Base-by-base conservation (phyloP, 2,797 vertebrate species). In the Psittacula echo region DNA sequence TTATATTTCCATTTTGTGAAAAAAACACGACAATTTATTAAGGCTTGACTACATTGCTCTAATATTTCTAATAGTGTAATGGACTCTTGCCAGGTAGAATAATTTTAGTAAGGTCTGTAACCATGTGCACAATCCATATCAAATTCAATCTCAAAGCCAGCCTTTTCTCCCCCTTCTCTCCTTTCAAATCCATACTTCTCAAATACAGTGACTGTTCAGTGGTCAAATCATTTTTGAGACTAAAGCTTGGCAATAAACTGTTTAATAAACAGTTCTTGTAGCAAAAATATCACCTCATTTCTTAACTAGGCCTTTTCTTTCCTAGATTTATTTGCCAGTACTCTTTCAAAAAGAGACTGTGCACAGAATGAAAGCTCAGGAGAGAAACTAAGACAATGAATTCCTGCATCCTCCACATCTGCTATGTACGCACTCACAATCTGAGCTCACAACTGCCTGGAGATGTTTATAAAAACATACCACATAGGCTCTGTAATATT, bases 311-410 rank as follows among this genome's bases (percentile, higher is more conserved):
- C 44, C 29, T 85, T 85, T 84, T 45, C 53, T n/a, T 86, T 62
- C 26, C 26, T 32, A 72, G 34, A 87, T 47, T 62, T 79, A 85
- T 41, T 94, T 76, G 21, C 15, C 13, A 19, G 14, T 83, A 68
- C 5, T 53, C 61, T 39, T 81, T 62, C 30, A 39, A 72, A 68
- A 70, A 75, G 23, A 74, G 16, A 74, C 0, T 47, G 12, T 23
- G 27, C 13, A 87, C 22, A 82, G 64, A 82, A 90, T 20, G 30
- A 90, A 92, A 67, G 47, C n/a, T 82, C 87, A 70, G 34, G 26
- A 87, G 58, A 78, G 45, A 62, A 77, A 75, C 39, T 20, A 76
- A 87, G 41, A 89, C 30, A 85, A 93, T 8, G 10, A 87, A 71
- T 67, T 82, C 37, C 67, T 79, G 51, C 64, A 23, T 93, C 22